Evolutionary conservation across 2,113 vertebrate species (phyloP).

Genomic region (Sprattus sprattus): DNA sequence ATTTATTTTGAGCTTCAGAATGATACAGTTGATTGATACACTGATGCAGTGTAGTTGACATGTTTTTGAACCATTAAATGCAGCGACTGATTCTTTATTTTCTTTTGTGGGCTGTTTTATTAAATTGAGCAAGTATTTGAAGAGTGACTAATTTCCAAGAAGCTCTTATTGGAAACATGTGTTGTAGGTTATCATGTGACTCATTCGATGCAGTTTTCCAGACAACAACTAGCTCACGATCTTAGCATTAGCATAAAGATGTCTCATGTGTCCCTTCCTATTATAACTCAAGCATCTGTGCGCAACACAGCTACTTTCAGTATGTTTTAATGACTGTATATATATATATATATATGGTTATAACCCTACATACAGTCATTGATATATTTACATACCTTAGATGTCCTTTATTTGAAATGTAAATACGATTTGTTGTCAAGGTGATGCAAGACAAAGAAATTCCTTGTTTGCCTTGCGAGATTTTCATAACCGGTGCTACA

Average conservation of each 20-base stretch:
- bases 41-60: slow-evolving; percentile 4
- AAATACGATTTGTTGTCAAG: background rate
- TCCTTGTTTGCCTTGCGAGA: background rate
- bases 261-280: background rate
- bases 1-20: slow-evolving; percentile 10
- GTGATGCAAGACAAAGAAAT: background rate
- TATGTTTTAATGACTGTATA: too few species aligned
- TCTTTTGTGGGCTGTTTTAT: slow-evolving; percentile 3
- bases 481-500: background rate
- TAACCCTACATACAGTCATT: background rate
- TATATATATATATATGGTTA: too few species aligned
- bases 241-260: background rate
- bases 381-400: background rate
- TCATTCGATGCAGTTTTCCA: background rate
- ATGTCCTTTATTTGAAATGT: background rate
- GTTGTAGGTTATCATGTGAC: background rate
- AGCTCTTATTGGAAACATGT: slow-evolving; percentile 6
- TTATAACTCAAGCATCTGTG: background rate
- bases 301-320: background rate
- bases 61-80: slow-evolving; percentile 15
- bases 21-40: slow-evolving; percentile 10
- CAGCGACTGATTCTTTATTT: slow-evolving; percentile 6
- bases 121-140: slow-evolving; percentile 12
- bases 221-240: background rate
- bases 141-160: slow-evolving; percentile 8